phyloP scores from a whole-genome alignment of 2,888 invertebrate genomes.

The Lycia hirtaria region DNA sequence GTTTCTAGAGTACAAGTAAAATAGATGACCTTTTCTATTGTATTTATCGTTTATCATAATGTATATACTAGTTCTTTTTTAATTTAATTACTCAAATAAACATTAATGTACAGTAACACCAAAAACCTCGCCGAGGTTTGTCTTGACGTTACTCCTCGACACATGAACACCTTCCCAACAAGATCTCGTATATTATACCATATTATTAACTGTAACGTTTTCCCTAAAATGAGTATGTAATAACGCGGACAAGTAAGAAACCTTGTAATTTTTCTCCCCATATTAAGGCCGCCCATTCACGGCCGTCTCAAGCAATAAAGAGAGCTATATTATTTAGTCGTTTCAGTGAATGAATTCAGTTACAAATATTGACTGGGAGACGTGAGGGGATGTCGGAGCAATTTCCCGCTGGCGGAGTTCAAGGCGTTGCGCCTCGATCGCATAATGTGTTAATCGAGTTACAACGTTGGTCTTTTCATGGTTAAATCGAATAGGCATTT shows the following conservation, averaged over 20 bases:
- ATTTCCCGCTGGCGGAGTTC: slow-evolving; percentile 36
- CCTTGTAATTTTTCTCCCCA: slow-evolving; percentile 24
- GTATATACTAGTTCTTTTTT: too few relatives aligned
- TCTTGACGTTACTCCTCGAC: too few relatives aligned
- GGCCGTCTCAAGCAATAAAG: slow-evolving; percentile 34
- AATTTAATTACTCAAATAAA: too few relatives aligned
- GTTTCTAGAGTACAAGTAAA: background rate
- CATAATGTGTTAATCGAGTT: too few relatives aligned
- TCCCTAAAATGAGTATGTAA: slow-evolving; percentile 4
- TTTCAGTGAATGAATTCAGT: slow-evolving; percentile 43
- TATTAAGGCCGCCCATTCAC: slow-evolving; percentile 17
- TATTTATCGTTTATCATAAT: too few relatives aligned
- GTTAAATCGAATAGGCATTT: too few relatives aligned
- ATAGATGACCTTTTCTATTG: too few relatives aligned
- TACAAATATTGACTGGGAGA: slow-evolving; percentile 47
- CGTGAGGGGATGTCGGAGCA: slow-evolving; percentile 35
- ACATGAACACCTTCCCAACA: too few relatives aligned
- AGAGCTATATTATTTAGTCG: slow-evolving; percentile 40
- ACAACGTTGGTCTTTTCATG: too few relatives aligned
- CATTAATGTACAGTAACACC: too few relatives aligned
- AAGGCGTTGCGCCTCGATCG: background rate
- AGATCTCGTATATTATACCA: too few relatives aligned
- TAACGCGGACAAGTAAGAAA: slow-evolving; percentile 11
- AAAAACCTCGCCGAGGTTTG: too few relatives aligned
- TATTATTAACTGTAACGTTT: slow-evolving; percentile 2